These are phyloP conservation scores for Dryadula phaetusa DNA, from an alignment of 2,888 invertebrate genomes.

Conservation along the genomic window DNA sequence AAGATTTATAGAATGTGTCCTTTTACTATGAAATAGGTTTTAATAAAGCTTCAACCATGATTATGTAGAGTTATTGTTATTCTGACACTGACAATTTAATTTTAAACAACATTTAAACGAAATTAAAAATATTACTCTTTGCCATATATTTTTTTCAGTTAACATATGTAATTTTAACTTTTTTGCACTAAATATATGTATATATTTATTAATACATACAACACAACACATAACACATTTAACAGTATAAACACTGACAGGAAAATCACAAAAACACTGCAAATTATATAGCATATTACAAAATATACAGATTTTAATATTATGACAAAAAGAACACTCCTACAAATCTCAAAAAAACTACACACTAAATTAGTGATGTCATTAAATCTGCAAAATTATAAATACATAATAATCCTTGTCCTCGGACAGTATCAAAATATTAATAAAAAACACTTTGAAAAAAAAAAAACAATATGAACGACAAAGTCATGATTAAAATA, in stretches of 20 bases:
- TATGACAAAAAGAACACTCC: conserved; percentile 27
- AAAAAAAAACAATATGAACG: conserved; percentile 22
- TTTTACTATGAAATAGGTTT: neutral
- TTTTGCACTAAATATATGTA: too few relatives aligned
- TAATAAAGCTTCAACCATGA: too few relatives aligned
- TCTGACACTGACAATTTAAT: too few relatives aligned
- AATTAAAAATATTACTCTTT: too few relatives aligned
- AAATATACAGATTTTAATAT: too few relatives aligned
- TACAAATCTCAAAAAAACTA: conserved; percentile 7
- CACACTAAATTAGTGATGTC: conserved; percentile 34
- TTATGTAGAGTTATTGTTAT: too few relatives aligned
- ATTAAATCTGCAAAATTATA: conserved; percentile 24
- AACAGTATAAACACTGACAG: neutral
- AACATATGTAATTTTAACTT: too few relatives aligned
- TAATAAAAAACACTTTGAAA: conserved; percentile 18
- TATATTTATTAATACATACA: too few relatives aligned
- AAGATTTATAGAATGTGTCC: conserved; percentile 33
- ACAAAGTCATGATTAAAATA: conserved; percentile 48
- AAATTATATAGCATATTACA: too few relatives aligned
- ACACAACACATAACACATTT: too few relatives aligned
- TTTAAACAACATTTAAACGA: too few relatives aligned
- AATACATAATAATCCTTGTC: conserved; percentile 24
- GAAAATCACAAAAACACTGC: neutral
- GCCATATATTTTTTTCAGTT: too few relatives aligned
- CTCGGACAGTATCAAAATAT: conserved; percentile 23